Conservation (phyloP, 1,140 invertebrate genomes). For the Triops cancriformis region DNA sequence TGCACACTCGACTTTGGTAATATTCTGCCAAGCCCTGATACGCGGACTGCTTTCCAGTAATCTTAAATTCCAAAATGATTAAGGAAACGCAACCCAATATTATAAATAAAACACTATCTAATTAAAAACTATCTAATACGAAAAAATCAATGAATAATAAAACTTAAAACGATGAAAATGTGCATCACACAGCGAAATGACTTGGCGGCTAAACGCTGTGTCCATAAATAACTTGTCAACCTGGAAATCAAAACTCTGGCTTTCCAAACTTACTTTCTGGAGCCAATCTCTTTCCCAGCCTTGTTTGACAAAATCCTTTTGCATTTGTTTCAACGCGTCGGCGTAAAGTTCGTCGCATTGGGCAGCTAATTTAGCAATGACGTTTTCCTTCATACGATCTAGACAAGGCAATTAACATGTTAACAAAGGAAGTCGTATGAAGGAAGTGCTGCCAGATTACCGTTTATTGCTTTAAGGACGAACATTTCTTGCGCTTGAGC, state of each 20-base stretch:
- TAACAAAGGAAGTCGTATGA: conserved; percentile 4
- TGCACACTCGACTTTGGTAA: conserved; percentile 76
- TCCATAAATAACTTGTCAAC: no score
- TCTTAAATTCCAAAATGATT: no score
- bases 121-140: neutral
- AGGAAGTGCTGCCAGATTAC: conserved; percentile 42
- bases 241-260: neutral
- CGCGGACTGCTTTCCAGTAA: conserved; percentile 76
- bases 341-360: conserved; percentile 90
- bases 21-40: conserved; percentile 82
- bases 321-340: conserved; percentile 78
- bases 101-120: neutral
- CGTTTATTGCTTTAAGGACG: conserved; percentile 85
- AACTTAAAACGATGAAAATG: conserved; percentile 9
- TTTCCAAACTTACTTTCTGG: conserved; percentile 47
- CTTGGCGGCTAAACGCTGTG: no score
- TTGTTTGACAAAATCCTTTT: conserved; percentile 69
- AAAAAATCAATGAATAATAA: neutral
- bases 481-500: conserved; percentile 98
- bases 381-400: conserved; percentile 89
- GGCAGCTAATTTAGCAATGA: conserved; percentile 83
- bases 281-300: conserved; percentile 89
- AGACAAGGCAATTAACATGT: conserved; percentile 33
- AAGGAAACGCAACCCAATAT: no score
- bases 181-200: no score